Base-by-base conservation (phyloP, 2,113 vertebrate genomes). In the Lophochroa leadbeateri region DNA sequence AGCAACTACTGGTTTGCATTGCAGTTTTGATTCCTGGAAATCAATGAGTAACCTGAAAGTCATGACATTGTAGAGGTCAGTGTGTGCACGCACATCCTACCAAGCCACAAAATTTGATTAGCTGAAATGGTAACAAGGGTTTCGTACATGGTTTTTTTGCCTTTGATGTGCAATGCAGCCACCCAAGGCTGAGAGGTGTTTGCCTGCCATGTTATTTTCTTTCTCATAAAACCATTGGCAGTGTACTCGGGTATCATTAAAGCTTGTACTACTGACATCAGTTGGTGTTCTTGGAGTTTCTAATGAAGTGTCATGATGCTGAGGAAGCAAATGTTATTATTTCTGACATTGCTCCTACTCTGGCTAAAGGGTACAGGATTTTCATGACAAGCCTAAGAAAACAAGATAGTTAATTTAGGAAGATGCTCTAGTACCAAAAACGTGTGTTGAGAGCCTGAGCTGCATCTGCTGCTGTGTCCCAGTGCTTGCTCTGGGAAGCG, bases 21-120 rank as follows among this genome's bases (percentile, higher is more conserved):
- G 0, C 61, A 78, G 86, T 96, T 91, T 95, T 92, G 69, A 76
- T 96, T 77, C 72, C 29, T 1, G 4, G 71, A 86, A 97, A 97
- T 96, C 83, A 96, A 79, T 92, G 82, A 92, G 39, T 64, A 94
- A 68, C 82, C 82, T 89, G 89, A 96, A 98, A 96, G 92, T 87
- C 95, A 75, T 64, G 90, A 69, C 95, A 85, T 80, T 93, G 94
- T 41, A 84, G 91, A 96, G 94, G 94, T 96, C 94, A 87, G 65
- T 29, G 33, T 68, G 44, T 28, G 11, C 35, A 14, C 11, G 35
- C 39, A 65, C 47, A 27, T 0, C 4, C n/a, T 18, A 53, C 49
- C 46, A 92, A 86, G 53, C 41, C 28, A 29, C 52, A 92, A 52
- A 67, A 71, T 94, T 92, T 94, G 63, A 95, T 88, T 91, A 96